Conservation (phyloP, 2,797 vertebrate species). For the Phaenicophaeus curvirostris region DNA sequence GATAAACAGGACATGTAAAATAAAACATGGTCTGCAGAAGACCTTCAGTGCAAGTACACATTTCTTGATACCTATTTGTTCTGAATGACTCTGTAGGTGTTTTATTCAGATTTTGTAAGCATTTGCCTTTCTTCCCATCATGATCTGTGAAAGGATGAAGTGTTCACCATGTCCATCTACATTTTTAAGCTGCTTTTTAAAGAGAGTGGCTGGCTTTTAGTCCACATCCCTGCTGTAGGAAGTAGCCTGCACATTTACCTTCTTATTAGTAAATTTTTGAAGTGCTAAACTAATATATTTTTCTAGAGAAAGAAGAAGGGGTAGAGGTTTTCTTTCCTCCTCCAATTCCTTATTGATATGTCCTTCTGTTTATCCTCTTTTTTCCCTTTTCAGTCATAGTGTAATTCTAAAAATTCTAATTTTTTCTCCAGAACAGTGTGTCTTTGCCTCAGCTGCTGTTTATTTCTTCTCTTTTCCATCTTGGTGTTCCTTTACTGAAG, state of each 20-base stretch:
- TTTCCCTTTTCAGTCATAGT: neutral
- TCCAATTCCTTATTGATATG: neutral
- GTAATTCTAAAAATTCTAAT: neutral
- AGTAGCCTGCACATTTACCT: neutral
- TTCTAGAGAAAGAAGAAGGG: neutral
- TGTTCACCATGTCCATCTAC: neutral
- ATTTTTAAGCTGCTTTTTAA: neutral
- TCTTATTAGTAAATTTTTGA: neutral
- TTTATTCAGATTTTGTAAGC: neutral
- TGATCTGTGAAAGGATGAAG: neutral
- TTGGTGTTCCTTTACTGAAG: neutral
- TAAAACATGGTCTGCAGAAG: neutral
- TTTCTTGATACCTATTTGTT: neutral
- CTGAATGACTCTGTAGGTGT: neutral
- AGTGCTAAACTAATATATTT: neutral
- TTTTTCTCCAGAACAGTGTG: neutral
- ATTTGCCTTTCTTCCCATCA: neutral
- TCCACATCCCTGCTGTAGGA: neutral
- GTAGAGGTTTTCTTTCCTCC: neutral
- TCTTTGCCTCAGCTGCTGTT: conserved; percentile 19
- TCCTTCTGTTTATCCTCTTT: neutral
- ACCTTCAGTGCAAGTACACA: neutral
- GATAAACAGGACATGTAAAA: neutral
- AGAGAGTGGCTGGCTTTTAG: neutral
- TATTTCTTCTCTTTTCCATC: conserved; percentile 28